Evolutionary conservation across 2,888 invertebrate species (phyloP), one percentile per base, ranked within the genome.

Genomic region (Diarsia mendica): DNA sequence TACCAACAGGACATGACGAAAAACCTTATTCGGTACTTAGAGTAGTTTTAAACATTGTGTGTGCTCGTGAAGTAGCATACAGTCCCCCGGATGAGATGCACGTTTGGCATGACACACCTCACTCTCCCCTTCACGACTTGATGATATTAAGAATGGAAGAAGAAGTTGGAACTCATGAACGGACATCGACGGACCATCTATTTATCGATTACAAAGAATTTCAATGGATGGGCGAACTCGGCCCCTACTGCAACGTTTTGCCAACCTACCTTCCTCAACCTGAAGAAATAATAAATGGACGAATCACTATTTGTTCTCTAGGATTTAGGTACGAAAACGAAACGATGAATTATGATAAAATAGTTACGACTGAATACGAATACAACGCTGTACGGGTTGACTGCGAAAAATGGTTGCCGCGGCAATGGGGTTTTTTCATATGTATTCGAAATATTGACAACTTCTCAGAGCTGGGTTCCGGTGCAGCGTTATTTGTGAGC

Each of bases 321-420:
- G 49, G 13, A n/a, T n/a, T 65, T 60, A 44, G 4, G 44, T 10
- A 23, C 9, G 28, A n/a, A 18, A 9, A 75, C 8, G 3, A 58
- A 23, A 44, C 44, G n/a, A 2, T 10, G 18, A 23, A 48, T 48
- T 49, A n/a, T 3, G 23, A 49, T 49, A 44, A 0, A 58, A 3
- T 72, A 28, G 18, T 44, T 3, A 13, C 1, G 2, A 5, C 8
- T 51, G 0, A 0, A 3, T 64, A 53, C 44, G 13, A n/a, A 13
- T 28, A 33, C 0, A 20, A 39, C 11, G 58, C 15, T 4, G 48
- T 4, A 53, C 28, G 63, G n/a, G 33, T 33, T 9, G 70, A 74
- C 46, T 74, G 74, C 23, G 63, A 70, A 0, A 69, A 74, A 28
- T 69, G 73, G 73, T n/a, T 74, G 61, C 63, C 73, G 13, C 73